These are phyloP conservation scores for Geodia barretti DNA, from an alignment of 37 sponge, comb jelly and placozoan genomes.

Conservation along the genomic window DNA sequence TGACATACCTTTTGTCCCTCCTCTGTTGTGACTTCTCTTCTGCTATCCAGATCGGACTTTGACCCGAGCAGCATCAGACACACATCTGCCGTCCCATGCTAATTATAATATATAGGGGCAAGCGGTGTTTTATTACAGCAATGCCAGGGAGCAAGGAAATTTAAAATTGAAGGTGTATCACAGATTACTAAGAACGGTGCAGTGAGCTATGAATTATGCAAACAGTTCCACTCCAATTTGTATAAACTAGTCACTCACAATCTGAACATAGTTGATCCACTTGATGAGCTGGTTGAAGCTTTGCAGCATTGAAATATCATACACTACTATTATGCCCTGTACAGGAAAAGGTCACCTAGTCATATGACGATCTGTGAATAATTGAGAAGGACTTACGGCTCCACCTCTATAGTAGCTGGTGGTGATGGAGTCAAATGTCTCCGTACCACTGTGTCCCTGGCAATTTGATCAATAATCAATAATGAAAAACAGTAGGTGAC, in stretches of 20 bases:
- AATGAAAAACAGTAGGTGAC: too few relatives aligned
- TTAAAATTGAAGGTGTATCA: conserved; percentile 71
- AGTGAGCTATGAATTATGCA: too few relatives aligned
- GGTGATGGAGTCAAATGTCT: conserved; percentile 76
- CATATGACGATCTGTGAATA: not conserved
- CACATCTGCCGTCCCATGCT: conserved; percentile 81
- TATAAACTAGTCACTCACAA: conserved; percentile 6
- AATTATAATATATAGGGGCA: too few relatives aligned
- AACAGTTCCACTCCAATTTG: not conserved
- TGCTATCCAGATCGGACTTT: conserved; percentile 60
- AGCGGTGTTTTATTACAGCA: too few relatives aligned
- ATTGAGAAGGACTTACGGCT: conserved; percentile 41
- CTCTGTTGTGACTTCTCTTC: conserved; percentile 61
- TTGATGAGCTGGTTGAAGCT: conserved; percentile 50
- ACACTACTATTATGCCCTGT: conserved; percentile 73
- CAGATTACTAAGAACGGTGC: too few relatives aligned
- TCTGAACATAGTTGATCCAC: conserved; percentile 67
- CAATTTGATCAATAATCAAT: too few relatives aligned
- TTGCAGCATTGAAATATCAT: conserved; percentile 60
- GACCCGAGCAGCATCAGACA: conserved; percentile 65
- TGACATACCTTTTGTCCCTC: conserved; percentile 60
- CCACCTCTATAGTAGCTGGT: conserved; percentile 76
- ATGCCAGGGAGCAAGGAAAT: too few relatives aligned
- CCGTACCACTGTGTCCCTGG: conserved; percentile 71
- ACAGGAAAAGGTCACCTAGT: not conserved